Evolutionary conservation across 2,113 vertebrate species (phyloP).

Genomic region (Vulpes ferrilata): DNA sequence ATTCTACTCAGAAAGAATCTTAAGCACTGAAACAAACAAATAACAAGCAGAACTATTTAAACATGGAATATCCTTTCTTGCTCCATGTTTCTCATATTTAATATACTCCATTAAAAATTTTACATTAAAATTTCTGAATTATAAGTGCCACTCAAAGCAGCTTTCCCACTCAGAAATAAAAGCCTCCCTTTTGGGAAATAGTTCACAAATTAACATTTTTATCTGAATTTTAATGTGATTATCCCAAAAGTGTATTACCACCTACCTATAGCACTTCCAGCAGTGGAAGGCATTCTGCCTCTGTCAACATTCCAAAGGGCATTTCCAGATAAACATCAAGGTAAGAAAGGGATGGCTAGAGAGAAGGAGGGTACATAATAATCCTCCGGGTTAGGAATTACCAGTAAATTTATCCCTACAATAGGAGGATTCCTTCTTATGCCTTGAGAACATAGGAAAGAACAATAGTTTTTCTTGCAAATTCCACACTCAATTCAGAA

Average conservation of each 20-base stretch:
- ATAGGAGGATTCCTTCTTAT: neutral
- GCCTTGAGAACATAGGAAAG: neutral
- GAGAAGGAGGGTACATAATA: rapidly evolving
- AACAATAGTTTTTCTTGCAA: neutral
- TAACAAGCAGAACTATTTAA: neutral
- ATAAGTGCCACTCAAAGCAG: neutral
- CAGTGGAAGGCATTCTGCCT: neutral
- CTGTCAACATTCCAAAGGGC: neutral
- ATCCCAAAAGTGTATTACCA: neutral
- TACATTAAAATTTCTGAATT: neutral
- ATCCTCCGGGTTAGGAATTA: neutral
- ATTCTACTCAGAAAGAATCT: neutral
- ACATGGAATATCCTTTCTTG: neutral
- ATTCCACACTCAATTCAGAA: neutral
- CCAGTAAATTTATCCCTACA: neutral
- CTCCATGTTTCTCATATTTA: neutral
- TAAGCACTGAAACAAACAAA: neutral
- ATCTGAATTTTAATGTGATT: neutral
- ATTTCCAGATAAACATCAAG: neutral
- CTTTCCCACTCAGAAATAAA: slow-evolving; percentile 10
- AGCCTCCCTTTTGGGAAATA: neutral
- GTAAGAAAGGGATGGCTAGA: neutral
- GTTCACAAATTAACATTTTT: slow-evolving; percentile 1
- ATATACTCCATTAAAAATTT: neutral
- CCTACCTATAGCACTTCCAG: neutral